Base-by-base conservation (phyloP, 2,113 vertebrate species). In the Rhadina sibilatrix region DNA sequence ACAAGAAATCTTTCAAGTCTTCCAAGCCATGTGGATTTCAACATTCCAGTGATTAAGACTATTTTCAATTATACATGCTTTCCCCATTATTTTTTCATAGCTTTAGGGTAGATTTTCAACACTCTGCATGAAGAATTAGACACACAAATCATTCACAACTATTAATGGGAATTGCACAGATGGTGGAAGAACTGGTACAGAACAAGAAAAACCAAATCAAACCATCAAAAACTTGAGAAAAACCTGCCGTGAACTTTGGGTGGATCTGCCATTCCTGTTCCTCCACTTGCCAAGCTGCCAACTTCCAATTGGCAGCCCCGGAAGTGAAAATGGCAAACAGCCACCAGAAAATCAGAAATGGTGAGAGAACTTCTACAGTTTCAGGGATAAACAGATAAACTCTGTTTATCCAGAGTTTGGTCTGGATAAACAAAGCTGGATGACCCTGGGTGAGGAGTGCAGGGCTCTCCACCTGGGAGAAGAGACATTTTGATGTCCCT, bases 1-100 rank as follows among this genome's bases (percentile, higher is more conserved):
- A 96, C 97, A 97, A 98, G 95, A 94, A 94, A 96, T 97, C 93
- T 96, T 97, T 95, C 90, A 94, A 95, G 87, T 90, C 70, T 65
- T 94, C 86, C 88, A 88, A 91, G 87, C 75, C 86, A 77, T 61
- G 91, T 95, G 93, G 59, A 83, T 92, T 91, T 92, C 91, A 84
- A 72, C 33, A 65, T 88, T 82, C 83, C 80, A 92, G 82, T 93
- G 89, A 97, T 95, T 96, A 96, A 97, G 76, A 79, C 72, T 66
- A 92, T 95, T 96, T 95, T 97, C 96, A 95, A 95, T 96, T 95
- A 97, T 95, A 94, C 80, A 96, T 93, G 69, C 83, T 77, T 92
- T 94, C 78, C 37, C 88, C 83, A 94, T 97, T 97, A 95, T 96
- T 95, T 97, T 96, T 96, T 93, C 95, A 95, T 95, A 89, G 94